Base-by-base conservation (phyloP, 2,888 invertebrate species). In the Temnothorax rugatulus region DNA sequence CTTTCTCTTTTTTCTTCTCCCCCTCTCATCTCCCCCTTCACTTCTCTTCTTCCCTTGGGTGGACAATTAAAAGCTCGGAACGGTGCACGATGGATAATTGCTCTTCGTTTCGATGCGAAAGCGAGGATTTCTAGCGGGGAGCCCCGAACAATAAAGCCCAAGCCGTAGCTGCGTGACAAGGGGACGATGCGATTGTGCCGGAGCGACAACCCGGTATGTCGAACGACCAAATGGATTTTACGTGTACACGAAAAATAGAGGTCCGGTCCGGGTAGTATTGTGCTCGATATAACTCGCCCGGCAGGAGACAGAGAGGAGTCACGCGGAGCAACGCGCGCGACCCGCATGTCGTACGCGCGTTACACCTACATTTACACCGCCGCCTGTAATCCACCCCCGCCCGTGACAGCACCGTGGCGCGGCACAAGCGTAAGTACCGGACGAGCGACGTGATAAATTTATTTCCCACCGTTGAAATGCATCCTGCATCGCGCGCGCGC, bases 201-300 rank as follows among this genome's bases (percentile, higher is more conserved):
- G 88, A 87, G 90, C 87, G 91, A 90, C 90, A 91, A 90, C 85
- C 87, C 91, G 83, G 90, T 87, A 91, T 90, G 90, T 90, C 90
- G 91, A 90, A 90, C 89, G 90, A 88, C 90, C 91, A 90, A 90
- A 90, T 90, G 90, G 90, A 88, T 91, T 90, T 91, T 90, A 88
- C 90, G 91, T 91, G 90, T 91, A 91, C 87, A 89, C 88, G 91
- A 91, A 91, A 91, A 91, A 91, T 91, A 90, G 89, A 86, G 87
- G 61, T 73, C 44, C 75, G 83, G 73, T 63, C 83, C 21, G 68
- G 52, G 73, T 52, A 77, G 84, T 83, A 90, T 89, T 87, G 87
- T 90, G 86, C 69, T 59, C 90, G 87, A 86, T 88, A 87, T 79
- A 79, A 79, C 87, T 87, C 84, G 85, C 50, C 82, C 34, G 63